Evolutionary conservation across 2,797 vertebrate genomes (phyloP).

Genomic region (Heterohyrax brucei): DNA sequence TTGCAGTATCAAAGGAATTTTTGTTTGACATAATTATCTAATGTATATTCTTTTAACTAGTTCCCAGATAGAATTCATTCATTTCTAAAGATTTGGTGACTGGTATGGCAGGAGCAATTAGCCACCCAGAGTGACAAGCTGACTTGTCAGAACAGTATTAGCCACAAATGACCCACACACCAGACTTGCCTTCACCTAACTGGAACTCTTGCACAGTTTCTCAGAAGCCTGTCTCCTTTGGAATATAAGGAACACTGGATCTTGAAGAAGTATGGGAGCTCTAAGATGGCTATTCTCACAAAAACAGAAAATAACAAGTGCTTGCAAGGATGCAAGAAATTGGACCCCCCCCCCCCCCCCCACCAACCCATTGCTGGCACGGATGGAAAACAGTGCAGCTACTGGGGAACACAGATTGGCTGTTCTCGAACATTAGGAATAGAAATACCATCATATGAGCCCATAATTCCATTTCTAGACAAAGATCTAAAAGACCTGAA

Average conservation of each 20-base stretch:
- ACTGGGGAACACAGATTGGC: too few relatives aligned
- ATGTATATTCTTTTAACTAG: background rate
- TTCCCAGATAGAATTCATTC: background rate
- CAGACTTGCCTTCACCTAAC: background rate
- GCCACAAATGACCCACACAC: background rate
- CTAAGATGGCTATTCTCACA: too few relatives aligned
- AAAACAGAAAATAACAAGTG: too few relatives aligned
- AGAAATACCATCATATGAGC: too few relatives aligned
- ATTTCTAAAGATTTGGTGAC: constrained; percentile 22
- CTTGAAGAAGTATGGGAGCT: background rate
- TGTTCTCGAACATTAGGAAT: too few relatives aligned
- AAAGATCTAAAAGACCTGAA: too few relatives aligned
- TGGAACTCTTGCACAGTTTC: background rate
- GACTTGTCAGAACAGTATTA: background rate
- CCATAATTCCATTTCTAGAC: too few relatives aligned
- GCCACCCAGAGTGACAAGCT: background rate
- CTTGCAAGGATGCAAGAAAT: too few relatives aligned
- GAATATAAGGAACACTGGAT: background rate
- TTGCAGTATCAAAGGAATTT: background rate
- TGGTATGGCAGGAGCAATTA: background rate
- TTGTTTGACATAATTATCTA: constrained; percentile 35
- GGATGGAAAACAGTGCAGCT: too few relatives aligned
- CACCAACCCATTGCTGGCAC: too few relatives aligned
- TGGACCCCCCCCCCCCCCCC: too few relatives aligned
- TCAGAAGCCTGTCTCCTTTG: background rate